Conservation (phyloP, 1,140 invertebrate genomes). For the Euwallacea similis region DNA sequence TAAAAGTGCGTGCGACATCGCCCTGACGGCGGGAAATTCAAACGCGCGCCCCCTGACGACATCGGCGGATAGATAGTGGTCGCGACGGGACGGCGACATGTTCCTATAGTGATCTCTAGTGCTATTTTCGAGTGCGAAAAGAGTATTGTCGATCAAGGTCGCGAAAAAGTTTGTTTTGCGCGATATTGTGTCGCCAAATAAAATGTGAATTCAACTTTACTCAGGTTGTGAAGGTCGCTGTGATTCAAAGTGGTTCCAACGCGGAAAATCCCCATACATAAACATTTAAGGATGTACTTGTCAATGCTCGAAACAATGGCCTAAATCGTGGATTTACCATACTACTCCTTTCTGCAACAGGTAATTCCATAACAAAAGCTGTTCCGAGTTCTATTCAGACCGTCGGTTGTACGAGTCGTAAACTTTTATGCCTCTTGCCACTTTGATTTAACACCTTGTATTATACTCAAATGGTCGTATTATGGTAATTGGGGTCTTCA, state of each 20-base stretch:
- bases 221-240: constrained; percentile 11
- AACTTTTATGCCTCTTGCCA: not conserved
- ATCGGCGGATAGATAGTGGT: not conserved
- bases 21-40: constrained; percentile 19
- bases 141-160: constrained; percentile 13
- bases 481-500: too few species aligned
- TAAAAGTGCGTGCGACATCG: constrained; percentile 12
- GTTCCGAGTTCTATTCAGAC: not conserved
- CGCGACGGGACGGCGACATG: constrained; percentile 1
- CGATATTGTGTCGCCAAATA: constrained; percentile 4
- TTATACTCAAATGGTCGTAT: too few species aligned
- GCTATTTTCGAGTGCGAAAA: constrained; percentile 20
- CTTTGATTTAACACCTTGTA: not conserved
- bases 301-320: too few species aligned
- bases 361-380: constrained; percentile 10
- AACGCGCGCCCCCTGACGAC: not conserved
- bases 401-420: not conserved
- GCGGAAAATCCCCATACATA: not conserved
- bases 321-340: too few species aligned
- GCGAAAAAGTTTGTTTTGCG: constrained; percentile 7
- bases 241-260: constrained; percentile 4
- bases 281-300: not conserved
- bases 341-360: constrained; percentile 1
- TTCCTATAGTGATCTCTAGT: not conserved
- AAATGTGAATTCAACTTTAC: constrained; percentile 17